These are phyloP conservation scores for Tipula lateralis DNA, from an alignment of 2,888 invertebrate species.

Conservation along the genomic window DNA sequence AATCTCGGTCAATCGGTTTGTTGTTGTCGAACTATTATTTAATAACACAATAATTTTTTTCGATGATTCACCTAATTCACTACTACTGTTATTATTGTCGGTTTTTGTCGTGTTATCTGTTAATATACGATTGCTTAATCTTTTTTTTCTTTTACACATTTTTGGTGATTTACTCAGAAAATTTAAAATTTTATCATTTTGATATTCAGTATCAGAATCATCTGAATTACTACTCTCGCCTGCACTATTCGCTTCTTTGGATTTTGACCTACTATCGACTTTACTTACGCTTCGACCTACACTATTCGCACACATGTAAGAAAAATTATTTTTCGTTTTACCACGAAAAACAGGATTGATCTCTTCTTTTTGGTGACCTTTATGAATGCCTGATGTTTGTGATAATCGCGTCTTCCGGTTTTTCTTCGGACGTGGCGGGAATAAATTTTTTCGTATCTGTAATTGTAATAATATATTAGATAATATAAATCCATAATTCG, in stretches of 20 bases:
- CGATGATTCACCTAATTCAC: not conserved
- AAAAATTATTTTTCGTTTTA: not conserved
- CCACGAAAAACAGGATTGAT: not conserved
- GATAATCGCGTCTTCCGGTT: not conserved
- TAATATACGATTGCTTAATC: too few species aligned
- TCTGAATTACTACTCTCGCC: constrained; percentile 30
- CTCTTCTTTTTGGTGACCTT: not conserved
- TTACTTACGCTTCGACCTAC: not conserved
- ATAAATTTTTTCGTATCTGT: constrained; percentile 62
- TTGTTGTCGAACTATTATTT: not conserved
- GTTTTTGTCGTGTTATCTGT: not conserved
- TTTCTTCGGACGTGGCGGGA: constrained; percentile 58
- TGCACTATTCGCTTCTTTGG: constrained; percentile 29
- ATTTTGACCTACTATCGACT: not conserved
- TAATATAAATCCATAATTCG: not conserved
- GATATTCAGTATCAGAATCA: constrained; percentile 20
- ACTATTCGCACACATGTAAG: not conserved
- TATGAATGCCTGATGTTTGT: not conserved
- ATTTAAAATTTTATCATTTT: not conserved
- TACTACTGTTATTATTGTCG: not conserved
- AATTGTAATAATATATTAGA: constrained; percentile 19
- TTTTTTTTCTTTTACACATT: not conserved
- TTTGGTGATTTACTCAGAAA: constrained; percentile 29
- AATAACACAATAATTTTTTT: not conserved
- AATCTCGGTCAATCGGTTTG: not conserved